Base-by-base conservation (phyloP, 2,888 invertebrate species). In the Bursaphelenchus okinawaensis region DNA sequence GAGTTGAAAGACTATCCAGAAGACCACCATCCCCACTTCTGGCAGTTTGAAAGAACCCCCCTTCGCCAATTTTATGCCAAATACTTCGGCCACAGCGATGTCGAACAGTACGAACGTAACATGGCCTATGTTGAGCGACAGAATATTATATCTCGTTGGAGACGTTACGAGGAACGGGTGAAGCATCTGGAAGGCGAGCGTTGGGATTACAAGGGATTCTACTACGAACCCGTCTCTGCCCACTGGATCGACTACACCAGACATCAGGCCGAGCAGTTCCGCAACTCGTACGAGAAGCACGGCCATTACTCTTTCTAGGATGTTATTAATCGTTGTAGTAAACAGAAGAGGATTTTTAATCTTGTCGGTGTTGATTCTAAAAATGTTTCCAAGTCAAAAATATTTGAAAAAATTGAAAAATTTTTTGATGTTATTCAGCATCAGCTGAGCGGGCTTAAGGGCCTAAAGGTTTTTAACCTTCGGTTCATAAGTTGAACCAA, bases 201-300 rank as follows among this genome's bases (percentile, higher is more conserved):
- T 59, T 77, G 77, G 75, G 79, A 79, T 65, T 79, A 80, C 70
- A 80, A 80, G 70, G 79, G 74, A 24, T 80, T 73, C 73, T 73
- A 69, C 65, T 78, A 79, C 62, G 71, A 75, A 66, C 79, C 79
- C 52, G 76, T 79, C n/a, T 76, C 77, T 20, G 68, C 79, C 40
- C 66, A 72, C 52, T 79, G 79, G 79, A 70, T 79, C 59, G 79
- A 79, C 54, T 73, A 73, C 57, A 74, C 75, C 22, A 70, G 78
- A 63, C 73, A 74, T 72, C 75, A 74, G 40, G 74, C 74, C 22
- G 59, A 76, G 29, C 70, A 74, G 19, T 63, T 73, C 65, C 69
- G 74, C 67, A 72, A 78, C 63, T 73, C 75, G 63, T 77, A 78
- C 62, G 78, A 78, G 68, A 69, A 73, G 56, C 77, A 77, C 65